Conservation (phyloP, 2,888 invertebrate genomes). For the Athalia cordata region DNA sequence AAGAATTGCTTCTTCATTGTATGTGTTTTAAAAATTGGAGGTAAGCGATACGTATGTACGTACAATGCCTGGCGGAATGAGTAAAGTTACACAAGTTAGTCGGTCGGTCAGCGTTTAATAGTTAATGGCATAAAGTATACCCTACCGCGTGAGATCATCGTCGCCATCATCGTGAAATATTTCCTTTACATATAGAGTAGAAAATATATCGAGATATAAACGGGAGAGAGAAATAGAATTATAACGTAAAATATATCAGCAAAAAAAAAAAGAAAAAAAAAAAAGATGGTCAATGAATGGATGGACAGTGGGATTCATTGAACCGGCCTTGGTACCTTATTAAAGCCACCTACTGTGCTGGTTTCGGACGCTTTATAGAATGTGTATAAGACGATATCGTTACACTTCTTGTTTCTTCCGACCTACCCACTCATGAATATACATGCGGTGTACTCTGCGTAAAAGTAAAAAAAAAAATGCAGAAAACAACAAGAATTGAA, state of each 20-base stretch:
- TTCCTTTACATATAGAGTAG: too few species aligned
- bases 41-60: too few species aligned
- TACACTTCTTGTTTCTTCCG: conserved; percentile 40
- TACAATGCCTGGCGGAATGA: too few species aligned
- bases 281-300: conserved; percentile 26
- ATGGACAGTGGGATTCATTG: conserved; percentile 67
- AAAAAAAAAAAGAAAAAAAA: neutral
- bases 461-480: too few species aligned
- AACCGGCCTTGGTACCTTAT: conserved; percentile 66
- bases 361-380: neutral
- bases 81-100: too few species aligned
- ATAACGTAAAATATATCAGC: conserved; percentile 6
- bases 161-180: too few species aligned
- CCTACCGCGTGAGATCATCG: neutral
- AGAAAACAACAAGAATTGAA: too few species aligned
- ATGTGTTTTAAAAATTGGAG: neutral
- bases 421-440: conserved; percentile 36
- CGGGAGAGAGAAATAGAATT: neutral
- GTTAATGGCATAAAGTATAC: too few species aligned
- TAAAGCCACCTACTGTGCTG: conserved; percentile 61
- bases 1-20: neutral
- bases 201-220: too few species aligned
- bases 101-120: too few species aligned
- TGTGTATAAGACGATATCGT: neutral
- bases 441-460: too few species aligned